Evolutionary conservation across 2,797 vertebrate species (phyloP).

Genomic region (Dicrostonyx torquatus): DNA sequence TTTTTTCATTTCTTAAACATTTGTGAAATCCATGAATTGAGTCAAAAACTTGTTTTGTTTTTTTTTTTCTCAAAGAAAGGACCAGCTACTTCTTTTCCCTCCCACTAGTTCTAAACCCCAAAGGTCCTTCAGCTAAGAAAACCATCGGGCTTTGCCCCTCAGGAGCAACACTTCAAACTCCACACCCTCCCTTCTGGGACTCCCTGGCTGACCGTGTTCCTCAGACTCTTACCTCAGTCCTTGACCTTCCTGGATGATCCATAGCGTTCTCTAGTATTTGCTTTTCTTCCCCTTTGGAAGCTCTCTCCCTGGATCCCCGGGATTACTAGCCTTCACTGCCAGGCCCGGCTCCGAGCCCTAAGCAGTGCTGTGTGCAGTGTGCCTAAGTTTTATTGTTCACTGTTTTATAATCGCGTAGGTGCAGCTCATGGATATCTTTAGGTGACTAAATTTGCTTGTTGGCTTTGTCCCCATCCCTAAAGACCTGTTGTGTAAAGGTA

Average conservation of each 20-base stretch:
- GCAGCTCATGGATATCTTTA: neutral
- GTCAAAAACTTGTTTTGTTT: neutral
- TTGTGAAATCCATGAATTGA: neutral
- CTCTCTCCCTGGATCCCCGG: neutral
- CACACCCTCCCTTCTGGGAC: no score
- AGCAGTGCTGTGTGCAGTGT: neutral
- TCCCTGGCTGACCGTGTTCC: neutral
- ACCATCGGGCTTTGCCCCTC: neutral
- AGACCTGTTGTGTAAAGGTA: neutral
- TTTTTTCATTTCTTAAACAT: neutral
- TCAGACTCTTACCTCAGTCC: neutral
- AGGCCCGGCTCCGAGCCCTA: neutral
- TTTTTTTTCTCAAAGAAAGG: neutral
- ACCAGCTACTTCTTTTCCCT: neutral
- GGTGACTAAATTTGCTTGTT: slow-evolving; percentile 46
- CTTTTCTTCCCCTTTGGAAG: neutral
- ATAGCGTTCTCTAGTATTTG: neutral
- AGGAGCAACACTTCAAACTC: neutral
- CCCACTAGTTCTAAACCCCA: neutral
- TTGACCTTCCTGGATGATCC: neutral
- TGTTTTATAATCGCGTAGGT: neutral
- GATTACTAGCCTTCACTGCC: no score
- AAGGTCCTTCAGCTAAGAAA: neutral
- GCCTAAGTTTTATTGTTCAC: neutral
- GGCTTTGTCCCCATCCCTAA: neutral